Conservation (phyloP, 2,888 invertebrate species). For the Reticulitermes lucifugus region DNA sequence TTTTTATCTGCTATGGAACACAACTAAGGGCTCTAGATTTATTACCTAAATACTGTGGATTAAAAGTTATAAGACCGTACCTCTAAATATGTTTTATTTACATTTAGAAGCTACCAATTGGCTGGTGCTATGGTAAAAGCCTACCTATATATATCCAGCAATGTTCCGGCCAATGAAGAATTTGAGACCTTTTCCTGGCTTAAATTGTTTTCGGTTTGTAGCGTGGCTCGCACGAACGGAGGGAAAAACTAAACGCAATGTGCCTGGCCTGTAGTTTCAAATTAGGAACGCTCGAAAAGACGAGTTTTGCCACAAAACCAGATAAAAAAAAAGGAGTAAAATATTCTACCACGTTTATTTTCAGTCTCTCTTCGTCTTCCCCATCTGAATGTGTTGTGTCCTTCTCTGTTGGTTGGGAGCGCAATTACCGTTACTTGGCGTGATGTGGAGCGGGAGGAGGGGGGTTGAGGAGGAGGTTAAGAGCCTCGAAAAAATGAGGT, state of each 20-base stretch:
- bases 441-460: slow-evolving; percentile 33
- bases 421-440: slow-evolving; percentile 52
- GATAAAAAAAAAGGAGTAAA: slow-evolving; percentile 51
- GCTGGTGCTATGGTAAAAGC: background rate
- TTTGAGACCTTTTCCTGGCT: slow-evolving; percentile 38
- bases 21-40: background rate
- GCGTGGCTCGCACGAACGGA: slow-evolving; percentile 8
- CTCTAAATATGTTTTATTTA: slow-evolving; percentile 30
- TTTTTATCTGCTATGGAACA: too few species aligned
- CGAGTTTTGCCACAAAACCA: slow-evolving; percentile 53
- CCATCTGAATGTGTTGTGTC: background rate
- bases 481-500: slow-evolving; percentile 47
- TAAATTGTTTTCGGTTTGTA: slow-evolving; percentile 40
- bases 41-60: background rate
- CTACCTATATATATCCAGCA: background rate
- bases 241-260: slow-evolving; percentile 26
- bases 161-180: slow-evolving; percentile 35
- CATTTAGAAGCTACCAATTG: slow-evolving; percentile 30
- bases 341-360: slow-evolving; percentile 53
- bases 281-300: slow-evolving; percentile 52
- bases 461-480: slow-evolving; percentile 35
- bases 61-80: background rate
- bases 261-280: slow-evolving; percentile 48
- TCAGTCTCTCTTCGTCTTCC: slow-evolving; percentile 43
- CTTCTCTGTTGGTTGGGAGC: slow-evolving; percentile 46